Evolutionary conservation across 1,140 invertebrate genomes (phyloP).

Genomic region (Neodiprion pinetum): DNA sequence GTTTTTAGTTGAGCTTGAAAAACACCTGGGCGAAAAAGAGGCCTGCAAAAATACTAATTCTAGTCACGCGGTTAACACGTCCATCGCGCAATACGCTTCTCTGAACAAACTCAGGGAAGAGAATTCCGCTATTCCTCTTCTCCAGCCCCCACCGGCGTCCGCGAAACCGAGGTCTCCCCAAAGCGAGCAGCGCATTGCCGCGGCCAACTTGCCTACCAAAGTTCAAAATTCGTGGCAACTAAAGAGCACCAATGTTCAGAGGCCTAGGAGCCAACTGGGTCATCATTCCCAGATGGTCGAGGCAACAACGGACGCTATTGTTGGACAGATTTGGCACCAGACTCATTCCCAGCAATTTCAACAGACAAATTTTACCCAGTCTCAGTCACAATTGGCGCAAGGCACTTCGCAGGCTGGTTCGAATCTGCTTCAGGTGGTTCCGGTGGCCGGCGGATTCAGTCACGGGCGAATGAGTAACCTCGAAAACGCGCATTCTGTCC

Average conservation of each 20-base stretch:
- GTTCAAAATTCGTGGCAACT: constrained; percentile 52
- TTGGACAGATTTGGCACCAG: constrained; percentile 55
- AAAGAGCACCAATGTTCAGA: constrained; percentile 48
- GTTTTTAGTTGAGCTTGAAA: constrained; percentile 70
- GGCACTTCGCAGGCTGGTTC: constrained; percentile 10
- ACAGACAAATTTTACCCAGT: neutral
- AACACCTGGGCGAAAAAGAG: constrained; percentile 65
- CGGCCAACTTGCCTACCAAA: constrained; percentile 37
- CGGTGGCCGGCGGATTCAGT: constrained; percentile 1
- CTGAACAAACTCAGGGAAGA: constrained; percentile 42
- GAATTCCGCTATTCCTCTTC: constrained; percentile 50
- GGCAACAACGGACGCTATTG: constrained; percentile 44
- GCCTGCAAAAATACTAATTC: constrained; percentile 60
- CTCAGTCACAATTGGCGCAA: constrained; percentile 19
- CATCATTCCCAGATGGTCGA: constrained; percentile 34
- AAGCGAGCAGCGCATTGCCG: constrained; percentile 29
- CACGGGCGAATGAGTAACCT: constrained; percentile 12
- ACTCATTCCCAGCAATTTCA: constrained; percentile 23
- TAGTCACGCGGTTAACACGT: constrained; percentile 20
- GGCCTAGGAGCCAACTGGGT: constrained; percentile 41
- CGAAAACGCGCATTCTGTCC: constrained; percentile 11
- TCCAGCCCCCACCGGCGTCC: constrained; percentile 58
- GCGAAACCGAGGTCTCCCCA: constrained; percentile 50
- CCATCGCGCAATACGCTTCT: constrained; percentile 15
- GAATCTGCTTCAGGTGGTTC: constrained; percentile 30